These are phyloP conservation scores for Heterotis niloticus DNA, from an alignment of 2,113 vertebrate genomes.

Conservation along the genomic window DNA sequence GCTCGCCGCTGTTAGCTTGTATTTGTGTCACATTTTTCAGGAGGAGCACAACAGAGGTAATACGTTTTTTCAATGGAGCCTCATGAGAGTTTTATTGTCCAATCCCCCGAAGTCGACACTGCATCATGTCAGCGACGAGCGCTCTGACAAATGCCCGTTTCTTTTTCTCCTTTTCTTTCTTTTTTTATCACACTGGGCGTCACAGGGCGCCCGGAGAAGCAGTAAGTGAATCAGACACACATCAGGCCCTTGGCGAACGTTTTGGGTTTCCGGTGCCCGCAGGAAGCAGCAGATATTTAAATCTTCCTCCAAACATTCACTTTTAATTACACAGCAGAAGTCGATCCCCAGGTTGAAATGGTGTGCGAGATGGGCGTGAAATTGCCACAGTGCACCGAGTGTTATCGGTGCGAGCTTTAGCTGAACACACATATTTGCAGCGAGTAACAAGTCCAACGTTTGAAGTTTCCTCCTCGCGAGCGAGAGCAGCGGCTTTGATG, in stretches of 20 bases:
- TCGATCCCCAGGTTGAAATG: conserved; percentile 48
- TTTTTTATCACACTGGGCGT: neutral
- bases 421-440: conserved; percentile 53
- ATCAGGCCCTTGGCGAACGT: conserved; percentile 25
- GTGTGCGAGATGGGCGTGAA: conserved; percentile 42
- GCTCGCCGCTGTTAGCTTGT: neutral
- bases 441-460: conserved; percentile 48
- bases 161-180: conserved; percentile 4
- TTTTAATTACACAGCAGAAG: conserved; percentile 46
- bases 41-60: conserved; percentile 2
- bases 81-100: conserved; percentile 2
- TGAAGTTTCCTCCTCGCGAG: conserved; percentile 51
- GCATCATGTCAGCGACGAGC: neutral
- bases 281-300: conserved; percentile 37
- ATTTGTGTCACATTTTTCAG: conserved; percentile 6
- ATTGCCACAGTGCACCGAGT: conserved; percentile 48
- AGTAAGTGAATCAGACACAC: conserved; percentile 24
- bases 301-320: conserved; percentile 35
- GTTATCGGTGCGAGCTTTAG: conserved; percentile 50
- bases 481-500: conserved; percentile 47
- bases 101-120: conserved; percentile 14
- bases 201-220: neutral
- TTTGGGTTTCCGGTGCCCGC: conserved; percentile 27
- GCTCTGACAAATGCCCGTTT: conserved; percentile 1
- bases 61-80: conserved; percentile 18